Conservation (phyloP, 2,797 vertebrate species). For the Bufotes viridis region DNA sequence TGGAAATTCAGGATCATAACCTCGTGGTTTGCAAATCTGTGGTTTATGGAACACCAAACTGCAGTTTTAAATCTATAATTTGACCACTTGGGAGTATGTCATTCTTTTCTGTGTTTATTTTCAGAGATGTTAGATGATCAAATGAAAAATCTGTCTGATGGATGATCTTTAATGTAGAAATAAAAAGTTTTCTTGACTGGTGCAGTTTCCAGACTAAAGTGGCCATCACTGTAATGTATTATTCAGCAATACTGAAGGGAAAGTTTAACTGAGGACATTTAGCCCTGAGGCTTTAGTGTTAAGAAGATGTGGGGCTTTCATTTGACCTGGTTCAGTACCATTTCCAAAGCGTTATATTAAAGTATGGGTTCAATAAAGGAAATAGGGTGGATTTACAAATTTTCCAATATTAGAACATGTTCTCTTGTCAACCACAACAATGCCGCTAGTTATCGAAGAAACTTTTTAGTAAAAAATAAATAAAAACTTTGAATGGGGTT, state of each 20-base stretch:
- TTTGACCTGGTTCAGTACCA: not conserved
- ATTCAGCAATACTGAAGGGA: constrained; percentile 6
- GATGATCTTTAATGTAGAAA: constrained; percentile 15
- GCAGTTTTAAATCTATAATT: constrained; percentile 43
- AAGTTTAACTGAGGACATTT: constrained; percentile 8
- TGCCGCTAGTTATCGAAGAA: not conserved
- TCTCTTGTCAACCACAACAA: not conserved
- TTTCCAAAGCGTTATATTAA: not conserved
- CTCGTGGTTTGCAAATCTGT: constrained; percentile 42
- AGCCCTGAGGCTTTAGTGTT: not conserved
- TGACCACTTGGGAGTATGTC: constrained; percentile 15
- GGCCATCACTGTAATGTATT: constrained; percentile 6
- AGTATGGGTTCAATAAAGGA: not conserved
- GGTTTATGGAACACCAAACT: constrained; percentile 31
- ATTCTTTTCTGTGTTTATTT: constrained; percentile 32
- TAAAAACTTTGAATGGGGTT: not conserved
- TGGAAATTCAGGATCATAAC: constrained; percentile 39
- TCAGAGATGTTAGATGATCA: constrained; percentile 21
- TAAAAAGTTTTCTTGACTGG: not conserved
- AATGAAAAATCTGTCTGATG: constrained; percentile 23
- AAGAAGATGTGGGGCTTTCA: not conserved
- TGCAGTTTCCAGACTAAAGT: constrained; percentile 13
- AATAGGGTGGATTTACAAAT: not conserved
- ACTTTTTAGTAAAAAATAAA: no score
- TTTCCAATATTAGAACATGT: not conserved